phyloP scores from a whole-genome alignment of 2,888 invertebrate species.

The Helobdella robusta region DNA sequence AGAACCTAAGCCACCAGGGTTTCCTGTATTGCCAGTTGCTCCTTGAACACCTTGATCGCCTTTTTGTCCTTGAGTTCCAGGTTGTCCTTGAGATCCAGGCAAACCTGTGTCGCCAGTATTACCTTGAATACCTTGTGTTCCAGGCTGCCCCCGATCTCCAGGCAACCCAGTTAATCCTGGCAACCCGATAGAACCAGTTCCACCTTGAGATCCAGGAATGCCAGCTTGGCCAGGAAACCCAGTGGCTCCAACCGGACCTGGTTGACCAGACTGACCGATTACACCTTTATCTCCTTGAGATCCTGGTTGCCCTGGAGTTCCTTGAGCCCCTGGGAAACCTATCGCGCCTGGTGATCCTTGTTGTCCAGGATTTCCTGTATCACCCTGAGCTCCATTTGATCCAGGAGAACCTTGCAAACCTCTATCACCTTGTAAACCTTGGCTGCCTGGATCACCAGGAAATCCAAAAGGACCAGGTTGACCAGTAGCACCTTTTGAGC shows the following conservation, averaged over 20 bases:
- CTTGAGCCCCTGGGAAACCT: constrained; percentile 25
- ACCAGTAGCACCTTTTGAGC: constrained; percentile 31
- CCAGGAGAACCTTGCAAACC: constrained; percentile 13
- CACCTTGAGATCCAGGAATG: constrained; percentile 28
- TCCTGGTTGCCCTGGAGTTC: constrained; percentile 29
- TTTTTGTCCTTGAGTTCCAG: constrained; percentile 24
- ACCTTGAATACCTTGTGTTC: constrained; percentile 25
- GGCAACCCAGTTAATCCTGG: constrained; percentile 24
- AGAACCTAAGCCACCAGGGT: constrained; percentile 12
- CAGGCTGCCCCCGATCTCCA: constrained; percentile 33
- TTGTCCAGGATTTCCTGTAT: constrained; percentile 12
- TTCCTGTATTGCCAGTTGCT: background rate
- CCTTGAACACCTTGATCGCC: background rate
- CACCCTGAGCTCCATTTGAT: background rate
- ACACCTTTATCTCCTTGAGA: constrained; percentile 29
- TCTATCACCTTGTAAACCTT: constrained; percentile 22
- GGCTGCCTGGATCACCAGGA: constrained; percentile 26
- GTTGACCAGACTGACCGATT: constrained; percentile 25
- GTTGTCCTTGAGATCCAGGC: constrained; percentile 26
- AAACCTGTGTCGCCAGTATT: constrained; percentile 22
- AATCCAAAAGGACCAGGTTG: constrained; percentile 29
- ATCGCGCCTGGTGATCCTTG: constrained; percentile 24
- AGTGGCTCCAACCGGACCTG: constrained; percentile 30
- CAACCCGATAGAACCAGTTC: constrained; percentile 23
- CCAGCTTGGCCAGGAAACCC: constrained; percentile 30